Conservation (phyloP, 35 echinoderm and acorn worm species). For the Patiria miniata region DNA sequence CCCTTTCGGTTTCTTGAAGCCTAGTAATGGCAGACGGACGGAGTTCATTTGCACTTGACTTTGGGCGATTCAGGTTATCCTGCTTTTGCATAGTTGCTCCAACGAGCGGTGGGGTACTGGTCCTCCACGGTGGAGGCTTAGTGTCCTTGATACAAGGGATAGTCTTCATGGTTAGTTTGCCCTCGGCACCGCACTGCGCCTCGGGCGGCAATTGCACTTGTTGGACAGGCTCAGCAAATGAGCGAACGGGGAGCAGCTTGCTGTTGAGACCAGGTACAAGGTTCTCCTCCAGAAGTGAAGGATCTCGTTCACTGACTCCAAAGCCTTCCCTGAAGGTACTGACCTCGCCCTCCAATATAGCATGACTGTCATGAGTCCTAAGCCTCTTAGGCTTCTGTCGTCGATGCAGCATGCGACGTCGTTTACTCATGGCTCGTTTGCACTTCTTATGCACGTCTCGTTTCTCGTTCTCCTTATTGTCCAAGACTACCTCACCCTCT, state of each 20-base stretch:
- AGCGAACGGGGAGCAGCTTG: constrained; percentile 16
- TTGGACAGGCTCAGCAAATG: background rate
- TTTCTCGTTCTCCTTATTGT: constrained; percentile 72
- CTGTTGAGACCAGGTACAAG: background rate
- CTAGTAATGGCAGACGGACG: background rate
- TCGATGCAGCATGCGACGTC: constrained; percentile 65
- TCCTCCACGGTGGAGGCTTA: background rate
- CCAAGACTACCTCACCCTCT: constrained; percentile 34
- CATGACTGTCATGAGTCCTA: constrained; percentile 86
- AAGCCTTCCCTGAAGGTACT: constrained; percentile 87
- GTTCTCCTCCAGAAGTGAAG: constrained; percentile 54
- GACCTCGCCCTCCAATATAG: constrained; percentile 94
- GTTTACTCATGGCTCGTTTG: constrained; percentile 65
- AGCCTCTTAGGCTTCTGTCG: constrained; percentile 79
- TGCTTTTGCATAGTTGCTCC: constrained; percentile 15
- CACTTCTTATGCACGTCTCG: constrained; percentile 65
- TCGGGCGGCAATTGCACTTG: constrained; percentile 60
- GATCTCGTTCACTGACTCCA: constrained; percentile 78
- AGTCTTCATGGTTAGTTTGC: constrained; percentile 35
- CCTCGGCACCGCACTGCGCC: constrained; percentile 45
- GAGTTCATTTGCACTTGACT: constrained; percentile 4
- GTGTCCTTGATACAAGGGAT: constrained; percentile 22
- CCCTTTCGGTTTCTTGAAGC: background rate
- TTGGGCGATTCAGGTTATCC: background rate
- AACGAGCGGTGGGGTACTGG: constrained; percentile 1